These are phyloP conservation scores for Empidonax traillii DNA, from an alignment of 2,113 vertebrate genomes.

Conservation along the genomic window DNA sequence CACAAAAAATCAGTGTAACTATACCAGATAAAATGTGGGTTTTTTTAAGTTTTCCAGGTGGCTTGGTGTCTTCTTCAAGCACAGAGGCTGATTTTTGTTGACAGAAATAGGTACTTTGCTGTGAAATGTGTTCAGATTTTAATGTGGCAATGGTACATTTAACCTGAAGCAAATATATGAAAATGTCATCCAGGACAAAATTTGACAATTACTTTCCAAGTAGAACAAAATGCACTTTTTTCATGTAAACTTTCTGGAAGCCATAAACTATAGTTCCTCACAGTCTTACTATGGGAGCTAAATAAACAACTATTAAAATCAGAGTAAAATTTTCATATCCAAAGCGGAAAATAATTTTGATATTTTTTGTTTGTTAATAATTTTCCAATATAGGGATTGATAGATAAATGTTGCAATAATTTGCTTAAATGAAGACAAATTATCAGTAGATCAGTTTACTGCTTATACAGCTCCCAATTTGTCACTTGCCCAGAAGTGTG, in stretches of 20 bases:
- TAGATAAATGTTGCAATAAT: neutral
- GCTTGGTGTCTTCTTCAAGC: slow-evolving; percentile 2
- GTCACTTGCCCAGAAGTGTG: neutral
- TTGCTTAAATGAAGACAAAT: neutral
- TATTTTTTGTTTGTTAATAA: neutral
- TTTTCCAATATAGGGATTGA: neutral
- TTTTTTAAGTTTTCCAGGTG: neutral
- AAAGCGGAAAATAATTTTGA: neutral
- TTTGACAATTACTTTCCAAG: slow-evolving; percentile 17
- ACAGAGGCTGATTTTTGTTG: slow-evolving; percentile 17
- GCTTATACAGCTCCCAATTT: neutral
- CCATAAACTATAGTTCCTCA: neutral
- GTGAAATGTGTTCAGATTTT: slow-evolving; percentile 29
- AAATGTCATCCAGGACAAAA: slow-evolving; percentile 51
- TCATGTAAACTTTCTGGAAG: neutral
- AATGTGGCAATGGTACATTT: slow-evolving; percentile 6
- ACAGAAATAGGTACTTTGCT: slow-evolving; percentile 33
- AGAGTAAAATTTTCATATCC: neutral
- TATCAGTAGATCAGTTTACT: neutral
- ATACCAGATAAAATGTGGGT: neutral
- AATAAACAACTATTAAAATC: neutral
- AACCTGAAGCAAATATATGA: slow-evolving; percentile 41
- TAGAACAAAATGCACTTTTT: slow-evolving; percentile 28
- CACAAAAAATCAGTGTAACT: neutral
- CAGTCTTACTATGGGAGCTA: neutral